Evolutionary conservation across 1,140 invertebrate species (phyloP), one percentile per base, ranked within the genome.

Genomic region (Bombus vancouverensis): DNA sequence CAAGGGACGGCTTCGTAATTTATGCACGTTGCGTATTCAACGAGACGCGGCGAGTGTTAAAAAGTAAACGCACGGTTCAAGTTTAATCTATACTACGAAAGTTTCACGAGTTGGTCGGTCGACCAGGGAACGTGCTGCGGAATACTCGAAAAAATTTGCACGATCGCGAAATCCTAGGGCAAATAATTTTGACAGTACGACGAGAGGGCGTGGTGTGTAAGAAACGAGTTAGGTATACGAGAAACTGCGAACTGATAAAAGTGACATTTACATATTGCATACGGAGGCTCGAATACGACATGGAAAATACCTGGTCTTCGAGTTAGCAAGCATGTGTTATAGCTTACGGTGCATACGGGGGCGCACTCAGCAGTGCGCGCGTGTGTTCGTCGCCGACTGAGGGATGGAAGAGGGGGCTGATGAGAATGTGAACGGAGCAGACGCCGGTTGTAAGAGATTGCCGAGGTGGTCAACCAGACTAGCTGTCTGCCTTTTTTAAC

Each of bases 391-490:
- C 87, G 89, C 18, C 59, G 81, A n/a, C 73, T 65, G 70, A 28
- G 66, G 66, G 74, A 65, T 80, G 74, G 70, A 82, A 81, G 75
- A 81, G 80, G 84, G 86, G 75, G 83, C 78, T 87, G 87, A 89
- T 76, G 87, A 91, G 87, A 90, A 90, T 87, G 83, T 86, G 84
- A 42, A 78, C 70, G 86, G 83, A 85, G 87, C 87, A 90, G 91
- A 91, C 86, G 89, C 82, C 65, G 84, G 83, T 87, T 84, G 86
- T 89, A 88, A 90, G 87, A 92, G 90, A 91, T 86, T 83, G 83
- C 87, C 88, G 88, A 89, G 90, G 90, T 91, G 91, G 90, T 91
- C 90, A 92, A 92, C 90, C 81, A 87, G 88, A 90, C 88, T 88
- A 83, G 22, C 74, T 57, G 72, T 87, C 81, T 88, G 47, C 86